Evolutionary conservation across 2,888 invertebrate species (phyloP).

Genomic region (Drosophila villosipedis): DNA sequence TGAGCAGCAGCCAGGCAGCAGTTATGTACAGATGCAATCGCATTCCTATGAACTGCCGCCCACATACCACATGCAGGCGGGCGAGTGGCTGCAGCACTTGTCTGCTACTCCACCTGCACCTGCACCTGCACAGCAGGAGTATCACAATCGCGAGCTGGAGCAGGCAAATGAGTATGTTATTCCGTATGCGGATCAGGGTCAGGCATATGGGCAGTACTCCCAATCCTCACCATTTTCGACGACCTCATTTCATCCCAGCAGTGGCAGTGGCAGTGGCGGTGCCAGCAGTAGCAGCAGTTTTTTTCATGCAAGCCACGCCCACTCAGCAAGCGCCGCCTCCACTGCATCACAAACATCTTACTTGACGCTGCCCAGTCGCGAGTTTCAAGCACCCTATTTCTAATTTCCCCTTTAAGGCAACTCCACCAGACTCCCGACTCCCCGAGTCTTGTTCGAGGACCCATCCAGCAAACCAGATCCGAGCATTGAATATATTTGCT

Average conservation of each 20-base stretch:
- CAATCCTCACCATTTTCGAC: background rate
- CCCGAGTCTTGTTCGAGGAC: conserved; percentile 10
- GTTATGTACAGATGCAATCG: conserved; percentile 67
- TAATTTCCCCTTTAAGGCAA: conserved; percentile 6
- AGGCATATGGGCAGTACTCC: conserved; percentile 6
- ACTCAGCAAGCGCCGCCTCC: background rate
- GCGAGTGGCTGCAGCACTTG: conserved; percentile 26
- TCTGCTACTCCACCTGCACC: conserved; percentile 10
- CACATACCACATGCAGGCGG: conserved; percentile 32
- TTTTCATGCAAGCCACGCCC: conserved; percentile 6
- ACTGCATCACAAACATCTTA: background rate
- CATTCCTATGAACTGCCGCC: conserved; percentile 65
- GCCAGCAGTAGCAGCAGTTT: background rate
- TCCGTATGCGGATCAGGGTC: background rate
- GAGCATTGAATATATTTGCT: conserved; percentile 26
- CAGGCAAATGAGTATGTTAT: background rate
- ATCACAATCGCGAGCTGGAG: conserved; percentile 9
- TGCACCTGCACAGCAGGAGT: conserved; percentile 11
- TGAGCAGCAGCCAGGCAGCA: conserved; percentile 11
- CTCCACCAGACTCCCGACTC: conserved; percentile 9
- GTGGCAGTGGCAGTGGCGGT: background rate
- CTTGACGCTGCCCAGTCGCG: conserved; percentile 49
- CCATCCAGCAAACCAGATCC: background rate
- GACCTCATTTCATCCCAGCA: background rate
- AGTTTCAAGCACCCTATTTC: conserved; percentile 66